These are phyloP conservation scores for Lophotriccus pileatus DNA, from an alignment of 2,797 vertebrate species.

Conservation along the genomic window DNA sequence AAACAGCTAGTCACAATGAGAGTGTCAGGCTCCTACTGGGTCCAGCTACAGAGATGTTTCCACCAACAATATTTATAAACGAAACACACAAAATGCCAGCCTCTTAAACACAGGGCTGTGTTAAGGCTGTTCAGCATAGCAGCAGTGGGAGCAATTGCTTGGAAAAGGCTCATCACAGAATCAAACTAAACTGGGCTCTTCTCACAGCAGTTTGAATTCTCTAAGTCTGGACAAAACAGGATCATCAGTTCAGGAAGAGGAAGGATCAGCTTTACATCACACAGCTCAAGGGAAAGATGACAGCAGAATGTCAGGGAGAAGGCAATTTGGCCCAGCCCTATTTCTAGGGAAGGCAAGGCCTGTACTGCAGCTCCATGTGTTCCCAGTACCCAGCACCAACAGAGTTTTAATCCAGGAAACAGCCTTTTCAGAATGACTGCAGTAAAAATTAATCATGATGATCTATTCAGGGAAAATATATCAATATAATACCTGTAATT, in stretches of 20 bases:
- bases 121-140: background rate
- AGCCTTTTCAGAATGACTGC: background rate
- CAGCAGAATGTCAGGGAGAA: background rate
- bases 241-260: background rate
- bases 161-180: background rate
- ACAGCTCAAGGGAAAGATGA: background rate
- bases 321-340: background rate
- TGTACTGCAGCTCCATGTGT: background rate
- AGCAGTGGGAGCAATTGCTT: background rate
- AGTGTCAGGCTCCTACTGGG: slow-evolving; percentile 57
- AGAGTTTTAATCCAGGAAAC: background rate
- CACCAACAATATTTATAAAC: slow-evolving; percentile 47
- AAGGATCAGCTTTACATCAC: background rate
- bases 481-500: background rate
- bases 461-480: background rate
- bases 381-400: background rate
- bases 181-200: background rate
- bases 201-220: background rate
- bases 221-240: background rate
- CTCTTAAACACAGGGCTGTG: background rate
- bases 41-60: slow-evolving; percentile 62
- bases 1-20: slow-evolving; percentile 46
- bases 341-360: background rate
- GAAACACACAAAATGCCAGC: slow-evolving; percentile 5
- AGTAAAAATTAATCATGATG: background rate